phyloP scores from a whole-genome alignment of 1,140 invertebrate species.

The Argopecten irradians region DNA sequence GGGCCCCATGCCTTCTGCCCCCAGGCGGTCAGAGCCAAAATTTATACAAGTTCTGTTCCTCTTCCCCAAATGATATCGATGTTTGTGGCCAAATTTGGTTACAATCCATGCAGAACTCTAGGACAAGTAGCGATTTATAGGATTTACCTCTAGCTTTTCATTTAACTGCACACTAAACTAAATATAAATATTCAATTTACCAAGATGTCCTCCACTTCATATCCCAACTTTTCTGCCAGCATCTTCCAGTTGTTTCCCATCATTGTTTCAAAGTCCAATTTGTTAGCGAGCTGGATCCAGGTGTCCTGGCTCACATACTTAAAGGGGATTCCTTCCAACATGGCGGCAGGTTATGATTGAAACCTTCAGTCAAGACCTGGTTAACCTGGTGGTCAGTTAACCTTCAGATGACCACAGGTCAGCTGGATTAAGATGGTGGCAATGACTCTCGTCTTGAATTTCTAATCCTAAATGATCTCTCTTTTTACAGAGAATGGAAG shows the following conservation, averaged over 20 bases:
- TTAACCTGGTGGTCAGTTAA: background rate
- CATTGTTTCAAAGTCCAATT: conserved; percentile 50
- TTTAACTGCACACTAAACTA: too few species aligned
- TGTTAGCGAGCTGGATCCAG: conserved; percentile 51
- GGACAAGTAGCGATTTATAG: too few species aligned
- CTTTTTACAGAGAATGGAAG: background rate
- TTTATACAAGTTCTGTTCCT: too few species aligned
- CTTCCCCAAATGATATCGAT: too few species aligned
- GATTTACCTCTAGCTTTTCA: too few species aligned
- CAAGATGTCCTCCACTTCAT: conserved; percentile 54
- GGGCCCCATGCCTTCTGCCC: too few species aligned
- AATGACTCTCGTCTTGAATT: too few species aligned
- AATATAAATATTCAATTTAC: conserved; percentile 39
- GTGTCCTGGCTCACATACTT: conserved; percentile 39
- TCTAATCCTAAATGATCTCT: background rate
- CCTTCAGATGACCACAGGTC: background rate
- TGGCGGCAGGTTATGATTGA: background rate
- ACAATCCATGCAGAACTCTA: too few species aligned
- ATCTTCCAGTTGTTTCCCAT: conserved; percentile 58
- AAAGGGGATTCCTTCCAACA: conserved; percentile 49
- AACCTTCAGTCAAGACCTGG: background rate
- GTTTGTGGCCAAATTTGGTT: too few species aligned
- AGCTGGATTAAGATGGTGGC: background rate
- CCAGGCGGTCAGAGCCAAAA: too few species aligned
- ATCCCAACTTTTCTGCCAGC: conserved; percentile 58